Conservation (phyloP, 2,888 invertebrate genomes). For the Apamea crenata region DNA sequence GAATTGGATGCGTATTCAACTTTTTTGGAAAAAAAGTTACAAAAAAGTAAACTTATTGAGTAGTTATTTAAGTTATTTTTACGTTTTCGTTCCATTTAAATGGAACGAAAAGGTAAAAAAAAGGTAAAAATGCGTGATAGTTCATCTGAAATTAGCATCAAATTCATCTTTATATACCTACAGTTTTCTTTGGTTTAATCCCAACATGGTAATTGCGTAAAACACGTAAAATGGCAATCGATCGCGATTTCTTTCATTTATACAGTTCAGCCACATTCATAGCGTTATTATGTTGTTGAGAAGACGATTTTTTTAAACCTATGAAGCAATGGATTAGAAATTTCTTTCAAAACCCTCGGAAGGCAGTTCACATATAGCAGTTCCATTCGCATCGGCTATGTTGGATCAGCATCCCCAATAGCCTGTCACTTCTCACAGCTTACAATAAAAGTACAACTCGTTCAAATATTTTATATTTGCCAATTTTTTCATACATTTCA, state of each 20-base stretch:
- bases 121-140: not conserved
- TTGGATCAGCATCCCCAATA: constrained; percentile 7
- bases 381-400: no score
- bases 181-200: not conserved
- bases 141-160: not conserved
- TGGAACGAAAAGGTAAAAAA: not conserved
- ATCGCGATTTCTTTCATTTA: not conserved
- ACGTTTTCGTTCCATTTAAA: no score
- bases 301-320: not conserved
- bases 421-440: constrained; percentile 14
- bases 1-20: not conserved
- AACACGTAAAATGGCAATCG: not conserved
- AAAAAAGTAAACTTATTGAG: no score
- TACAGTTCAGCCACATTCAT: not conserved
- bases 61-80: no score
- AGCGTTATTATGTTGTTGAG: not conserved
- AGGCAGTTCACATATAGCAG: not conserved
- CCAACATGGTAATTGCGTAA: not conserved
- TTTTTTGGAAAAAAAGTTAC: no score
- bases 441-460: constrained; percentile 16
- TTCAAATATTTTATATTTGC: constrained; percentile 5
- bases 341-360: not conserved
- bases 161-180: not conserved
- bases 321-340: not conserved
- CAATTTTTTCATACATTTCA: constrained; percentile 20